Percentiles rank a stretch among this genome's conserved stretches.
phyloP scores from a whole-genome alignment of 2,888 invertebrate genomes.

The Synanthedon vespiformis region DNA sequence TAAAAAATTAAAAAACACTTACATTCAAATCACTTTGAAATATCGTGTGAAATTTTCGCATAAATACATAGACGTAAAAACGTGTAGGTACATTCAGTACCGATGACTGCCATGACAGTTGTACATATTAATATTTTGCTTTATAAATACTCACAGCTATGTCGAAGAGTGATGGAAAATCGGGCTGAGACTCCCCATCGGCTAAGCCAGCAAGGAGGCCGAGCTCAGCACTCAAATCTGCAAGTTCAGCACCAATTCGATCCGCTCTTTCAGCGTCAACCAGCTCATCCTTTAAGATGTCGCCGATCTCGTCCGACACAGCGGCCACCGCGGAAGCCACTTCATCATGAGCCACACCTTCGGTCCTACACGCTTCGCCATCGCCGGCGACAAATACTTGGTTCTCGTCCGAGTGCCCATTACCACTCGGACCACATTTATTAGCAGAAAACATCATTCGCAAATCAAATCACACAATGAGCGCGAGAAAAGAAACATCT shows the following conservation, averaged over 20 bases:
- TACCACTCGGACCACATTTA: constrained; percentile 53
- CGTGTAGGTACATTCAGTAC: too few relatives aligned
- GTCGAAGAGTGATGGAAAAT: constrained; percentile 56
- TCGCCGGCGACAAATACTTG: constrained; percentile 45
- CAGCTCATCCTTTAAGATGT: constrained; percentile 59
- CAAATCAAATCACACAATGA: constrained; percentile 48
- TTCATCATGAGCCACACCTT: constrained; percentile 45
- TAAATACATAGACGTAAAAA: too few relatives aligned
- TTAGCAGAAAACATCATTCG: constrained; percentile 65
- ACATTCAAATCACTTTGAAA: too few relatives aligned
- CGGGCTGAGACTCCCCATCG: constrained; percentile 48
- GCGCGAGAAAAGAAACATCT: constrained; percentile 58
- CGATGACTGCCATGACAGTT: too few relatives aligned
- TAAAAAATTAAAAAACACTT: too few relatives aligned
- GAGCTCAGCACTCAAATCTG: constrained; percentile 55
- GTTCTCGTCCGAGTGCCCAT: constrained; percentile 37
- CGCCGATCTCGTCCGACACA: constrained; percentile 60
- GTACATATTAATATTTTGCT: too few relatives aligned
- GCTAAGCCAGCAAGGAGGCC: constrained; percentile 55
- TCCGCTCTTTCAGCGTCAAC: constrained; percentile 55
- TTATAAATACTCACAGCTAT: constrained; percentile 45
- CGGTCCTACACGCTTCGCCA: constrained; percentile 34
- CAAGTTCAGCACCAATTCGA: constrained; percentile 54
- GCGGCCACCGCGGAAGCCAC: constrained; percentile 56
- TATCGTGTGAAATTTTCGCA: too few relatives aligned